phyloP scores from a whole-genome alignment of 2,113 vertebrate genomes.

The Coracopsis vasa region DNA sequence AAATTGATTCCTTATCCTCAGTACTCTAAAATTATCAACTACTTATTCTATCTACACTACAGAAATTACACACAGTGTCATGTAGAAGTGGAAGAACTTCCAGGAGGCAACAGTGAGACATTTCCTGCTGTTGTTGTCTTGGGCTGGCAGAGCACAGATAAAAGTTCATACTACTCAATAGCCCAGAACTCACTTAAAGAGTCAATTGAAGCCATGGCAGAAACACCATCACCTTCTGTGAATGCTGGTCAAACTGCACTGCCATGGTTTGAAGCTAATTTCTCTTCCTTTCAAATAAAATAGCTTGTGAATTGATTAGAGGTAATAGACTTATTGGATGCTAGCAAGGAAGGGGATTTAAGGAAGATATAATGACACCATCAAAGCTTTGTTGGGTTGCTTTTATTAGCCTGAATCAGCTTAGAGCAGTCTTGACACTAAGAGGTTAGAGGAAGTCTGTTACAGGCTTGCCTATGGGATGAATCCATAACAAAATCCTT shows the following conservation, averaged over 20 bases:
- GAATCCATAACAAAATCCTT: constrained; percentile 66
- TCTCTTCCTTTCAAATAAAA: constrained; percentile 54
- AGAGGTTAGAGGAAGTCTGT: constrained; percentile 70
- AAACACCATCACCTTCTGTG: background rate
- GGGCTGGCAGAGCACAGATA: background rate
- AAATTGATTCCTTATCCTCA: background rate
- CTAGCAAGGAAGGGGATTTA: constrained; percentile 62
- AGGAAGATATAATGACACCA: constrained; percentile 64
- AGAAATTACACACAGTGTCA: background rate
- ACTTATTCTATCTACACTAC: background rate
- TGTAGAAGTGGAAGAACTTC: background rate
- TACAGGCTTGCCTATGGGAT: constrained; percentile 70
- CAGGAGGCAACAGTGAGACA: background rate
- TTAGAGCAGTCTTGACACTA: constrained; percentile 60
- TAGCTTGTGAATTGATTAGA: constrained; percentile 58
- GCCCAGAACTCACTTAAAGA: constrained; percentile 13
- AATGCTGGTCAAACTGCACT: background rate
- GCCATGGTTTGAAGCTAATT: background rate
- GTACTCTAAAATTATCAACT: background rate
- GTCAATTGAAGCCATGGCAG: constrained; percentile 33
- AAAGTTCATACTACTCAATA: background rate
- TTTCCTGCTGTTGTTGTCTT: background rate
- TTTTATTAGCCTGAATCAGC: constrained; percentile 70
- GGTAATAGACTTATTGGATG: constrained; percentile 55
- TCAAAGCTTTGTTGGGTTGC: constrained; percentile 74